Evolutionary conservation across 2,888 invertebrate genomes (phyloP), one percentile per base, ranked within the genome.

Genomic region (Cerastoderma edule): DNA sequence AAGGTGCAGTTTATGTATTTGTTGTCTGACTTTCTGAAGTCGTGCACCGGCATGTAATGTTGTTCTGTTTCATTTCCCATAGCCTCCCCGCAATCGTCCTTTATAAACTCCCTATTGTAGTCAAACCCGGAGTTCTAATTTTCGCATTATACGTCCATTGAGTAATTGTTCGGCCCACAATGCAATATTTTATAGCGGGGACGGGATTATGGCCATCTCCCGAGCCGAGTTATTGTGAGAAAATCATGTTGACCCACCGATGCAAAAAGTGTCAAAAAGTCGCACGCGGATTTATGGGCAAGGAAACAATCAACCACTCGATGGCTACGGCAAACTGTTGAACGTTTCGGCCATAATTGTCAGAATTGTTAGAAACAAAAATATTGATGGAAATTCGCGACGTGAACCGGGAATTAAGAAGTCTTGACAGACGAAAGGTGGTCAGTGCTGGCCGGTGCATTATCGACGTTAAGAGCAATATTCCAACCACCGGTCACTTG

Each of bases 71-170:
- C 72, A 65, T 69, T 75, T 68, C 46, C 68, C 56, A 65, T 54
- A 57, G 68, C 75, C 69, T 54, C 72, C 50, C 46, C 56, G 54
- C 72, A 72, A 79, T 70, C 60, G 64, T 32, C 65, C 63, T 75
- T 79, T 72, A 72, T 69, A 65, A 72, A 64, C 57, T 65, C 35
- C 60, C 67, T 78, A 70, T 75, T 73, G 70, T 73, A 71, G 30
- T 50, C 27, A 33, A 76, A 72, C 69, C 60, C 63, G 66, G 65
- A 67, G 39, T 72, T 81, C 81, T 81, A 81, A 81, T 81, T 81
- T 81, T 78, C 78, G 66, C 81, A 78, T 81, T 81, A 81, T 70
- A 72, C 74, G 67, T 64, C 77, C 73, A 73, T 73, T 65, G 81
- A 67, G 68, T 72, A 63, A 75, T 75, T 73, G 73, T 78, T 39